phyloP scores from a whole-genome alignment of 2,113 vertebrate species.

The Heliornis fulica region DNA sequence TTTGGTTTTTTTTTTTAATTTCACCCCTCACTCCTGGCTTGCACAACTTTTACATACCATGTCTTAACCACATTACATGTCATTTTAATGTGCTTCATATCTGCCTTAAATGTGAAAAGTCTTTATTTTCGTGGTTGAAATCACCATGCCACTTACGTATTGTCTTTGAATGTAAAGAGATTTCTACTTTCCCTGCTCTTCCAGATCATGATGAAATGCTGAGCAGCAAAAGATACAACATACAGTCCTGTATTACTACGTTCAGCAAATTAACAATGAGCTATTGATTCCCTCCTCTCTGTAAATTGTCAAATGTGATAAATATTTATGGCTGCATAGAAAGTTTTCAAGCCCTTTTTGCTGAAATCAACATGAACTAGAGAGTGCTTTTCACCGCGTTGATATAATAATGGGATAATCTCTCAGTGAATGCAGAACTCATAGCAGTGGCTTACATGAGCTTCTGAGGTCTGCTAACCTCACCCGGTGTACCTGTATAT shows the following conservation, averaged over 20 bases:
- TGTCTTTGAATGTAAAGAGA: neutral
- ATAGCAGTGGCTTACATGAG: neutral
- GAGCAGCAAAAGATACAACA: neutral
- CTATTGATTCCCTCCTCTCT: neutral
- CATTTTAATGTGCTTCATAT: neutral
- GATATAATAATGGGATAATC: neutral
- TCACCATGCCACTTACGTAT: neutral
- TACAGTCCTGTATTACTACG: neutral
- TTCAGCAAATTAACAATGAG: neutral
- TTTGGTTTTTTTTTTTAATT: neutral
- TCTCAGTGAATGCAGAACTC: neutral
- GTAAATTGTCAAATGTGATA: neutral
- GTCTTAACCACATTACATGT: neutral
- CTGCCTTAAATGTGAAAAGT: neutral
- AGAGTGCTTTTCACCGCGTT: neutral
- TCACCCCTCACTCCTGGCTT: neutral
- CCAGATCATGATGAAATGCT: neutral
- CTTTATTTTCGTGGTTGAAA: neutral
- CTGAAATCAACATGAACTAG: neutral
- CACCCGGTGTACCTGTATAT: neutral
- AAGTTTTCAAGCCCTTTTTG: neutral
- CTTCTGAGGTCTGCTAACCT: neutral
- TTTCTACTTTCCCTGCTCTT: neutral
- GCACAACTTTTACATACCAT: neutral
- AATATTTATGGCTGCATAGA: neutral